phyloP scores from a whole-genome alignment of 2,888 invertebrate species.

The Eupsilia transversa region DNA sequence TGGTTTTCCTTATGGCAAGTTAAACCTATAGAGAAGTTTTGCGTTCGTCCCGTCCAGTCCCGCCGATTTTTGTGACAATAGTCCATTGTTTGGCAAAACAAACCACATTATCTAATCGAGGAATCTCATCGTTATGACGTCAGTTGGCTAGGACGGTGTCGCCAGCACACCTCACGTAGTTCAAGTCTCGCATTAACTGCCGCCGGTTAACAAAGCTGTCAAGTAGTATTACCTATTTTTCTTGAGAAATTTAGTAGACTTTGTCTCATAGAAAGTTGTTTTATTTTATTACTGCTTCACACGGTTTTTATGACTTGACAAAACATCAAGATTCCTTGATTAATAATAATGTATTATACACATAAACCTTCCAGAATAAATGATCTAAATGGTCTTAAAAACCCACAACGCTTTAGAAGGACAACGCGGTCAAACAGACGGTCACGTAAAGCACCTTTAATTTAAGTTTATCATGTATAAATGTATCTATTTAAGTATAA shows the following conservation, averaged over 20 bases:
- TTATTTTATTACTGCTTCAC: neutral
- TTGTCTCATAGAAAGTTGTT: neutral
- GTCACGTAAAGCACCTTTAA: neutral
- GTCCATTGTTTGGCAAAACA: constrained; percentile 55
- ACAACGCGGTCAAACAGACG: neutral
- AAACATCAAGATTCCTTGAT: neutral
- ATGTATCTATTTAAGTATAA: neutral
- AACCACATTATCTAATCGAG: constrained; percentile 55
- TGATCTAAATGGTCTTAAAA: neutral
- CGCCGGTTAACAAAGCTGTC: too few relatives aligned
- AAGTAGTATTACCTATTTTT: neutral
- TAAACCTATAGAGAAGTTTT: constrained; percentile 37
- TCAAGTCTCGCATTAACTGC: neutral
- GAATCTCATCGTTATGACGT: constrained; percentile 51
- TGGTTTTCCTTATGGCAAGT: constrained; percentile 42
- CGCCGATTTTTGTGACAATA: constrained; percentile 46
- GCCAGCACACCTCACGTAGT: neutral
- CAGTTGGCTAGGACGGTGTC: constrained; percentile 9
- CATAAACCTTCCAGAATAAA: neutral
- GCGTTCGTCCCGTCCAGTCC: constrained; percentile 7
- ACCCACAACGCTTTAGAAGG: neutral
- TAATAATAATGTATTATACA: neutral
- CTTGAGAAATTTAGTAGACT: neutral
- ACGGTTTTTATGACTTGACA: neutral
- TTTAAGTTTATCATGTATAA: neutral